These are phyloP conservation scores for Mesorhabditis belari DNA, from an alignment of 2,888 invertebrate genomes.

Conservation along the genomic window DNA sequence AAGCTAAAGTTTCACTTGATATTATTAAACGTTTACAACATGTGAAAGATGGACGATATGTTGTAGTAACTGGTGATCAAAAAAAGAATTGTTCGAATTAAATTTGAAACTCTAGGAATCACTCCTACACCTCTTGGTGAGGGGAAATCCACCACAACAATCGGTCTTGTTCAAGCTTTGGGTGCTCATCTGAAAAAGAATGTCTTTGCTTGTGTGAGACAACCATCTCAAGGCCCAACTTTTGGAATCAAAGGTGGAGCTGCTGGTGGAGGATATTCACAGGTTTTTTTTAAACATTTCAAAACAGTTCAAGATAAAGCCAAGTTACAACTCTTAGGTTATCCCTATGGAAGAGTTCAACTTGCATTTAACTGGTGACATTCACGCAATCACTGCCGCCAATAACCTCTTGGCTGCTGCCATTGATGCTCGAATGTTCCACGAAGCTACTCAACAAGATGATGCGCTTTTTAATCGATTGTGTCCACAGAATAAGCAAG, in stretches of 20 bases:
- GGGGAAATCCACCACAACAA: constrained; percentile 90
- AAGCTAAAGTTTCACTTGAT: constrained; percentile 82
- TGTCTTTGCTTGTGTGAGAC: constrained; percentile 85
- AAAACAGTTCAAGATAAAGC: neutral
- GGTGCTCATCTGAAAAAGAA: constrained; percentile 72
- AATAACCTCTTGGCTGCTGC: constrained; percentile 96
- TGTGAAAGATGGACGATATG: constrained; percentile 75
- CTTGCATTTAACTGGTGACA: constrained; percentile 85
- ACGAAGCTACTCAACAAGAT: constrained; percentile 86
- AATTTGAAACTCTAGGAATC: constrained; percentile 64
- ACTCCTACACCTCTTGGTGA: constrained; percentile 98
- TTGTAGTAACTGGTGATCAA: constrained; percentile 77
- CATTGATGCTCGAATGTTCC: constrained; percentile 89
- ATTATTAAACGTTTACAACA: constrained; percentile 70
- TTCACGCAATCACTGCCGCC: constrained; percentile 95
- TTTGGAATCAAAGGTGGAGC: constrained; percentile 97
- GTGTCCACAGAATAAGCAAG: constrained; percentile 76
- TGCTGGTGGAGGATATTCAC: constrained; percentile 92
- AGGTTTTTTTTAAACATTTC: constrained; percentile 14
- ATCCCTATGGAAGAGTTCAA: constrained; percentile 99
- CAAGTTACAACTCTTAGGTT: constrained; percentile 59
- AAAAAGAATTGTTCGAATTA: neutral
- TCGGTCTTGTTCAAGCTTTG: constrained; percentile 82
- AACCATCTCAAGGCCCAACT: constrained; percentile 97
- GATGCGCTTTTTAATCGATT: constrained; percentile 71